Conservation (phyloP, 2,888 invertebrate species). For the Plagiodera versicolora region DNA sequence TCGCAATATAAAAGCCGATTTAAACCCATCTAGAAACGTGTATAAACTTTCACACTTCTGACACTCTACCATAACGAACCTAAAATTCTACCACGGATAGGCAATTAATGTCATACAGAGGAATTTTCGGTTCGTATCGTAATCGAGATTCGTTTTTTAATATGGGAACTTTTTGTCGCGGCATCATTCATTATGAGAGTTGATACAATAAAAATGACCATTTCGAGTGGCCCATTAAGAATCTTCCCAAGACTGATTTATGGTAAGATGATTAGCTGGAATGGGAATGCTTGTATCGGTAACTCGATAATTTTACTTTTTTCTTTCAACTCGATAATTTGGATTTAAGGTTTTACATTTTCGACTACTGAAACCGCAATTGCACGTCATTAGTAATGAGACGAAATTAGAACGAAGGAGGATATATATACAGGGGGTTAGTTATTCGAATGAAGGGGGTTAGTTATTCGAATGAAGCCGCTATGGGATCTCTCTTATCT, state of each 20-base stretch:
- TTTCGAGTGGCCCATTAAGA: background rate
- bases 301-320: no score
- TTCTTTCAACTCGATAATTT: no score
- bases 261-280: background rate
- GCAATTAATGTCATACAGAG: background rate
- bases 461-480: no score
- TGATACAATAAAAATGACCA: background rate
- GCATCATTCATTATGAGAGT: background rate
- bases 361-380: no score
- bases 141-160: background rate
- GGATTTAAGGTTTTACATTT: no score
- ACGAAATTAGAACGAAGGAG: no score
- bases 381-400: no score
- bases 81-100: background rate
- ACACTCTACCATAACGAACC: background rate
- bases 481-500: no score
- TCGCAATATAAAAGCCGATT: background rate
- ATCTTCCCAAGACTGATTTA: background rate
- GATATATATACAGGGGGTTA: no score
- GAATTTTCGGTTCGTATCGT: background rate
- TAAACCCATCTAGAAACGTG: background rate
- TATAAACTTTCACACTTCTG: slow-evolving; percentile 1
- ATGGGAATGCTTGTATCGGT: background rate
- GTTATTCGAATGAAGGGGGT: no score
- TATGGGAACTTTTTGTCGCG: background rate